Conservation (phyloP, 2,113 vertebrate species). For the Colinus virginianus region DNA sequence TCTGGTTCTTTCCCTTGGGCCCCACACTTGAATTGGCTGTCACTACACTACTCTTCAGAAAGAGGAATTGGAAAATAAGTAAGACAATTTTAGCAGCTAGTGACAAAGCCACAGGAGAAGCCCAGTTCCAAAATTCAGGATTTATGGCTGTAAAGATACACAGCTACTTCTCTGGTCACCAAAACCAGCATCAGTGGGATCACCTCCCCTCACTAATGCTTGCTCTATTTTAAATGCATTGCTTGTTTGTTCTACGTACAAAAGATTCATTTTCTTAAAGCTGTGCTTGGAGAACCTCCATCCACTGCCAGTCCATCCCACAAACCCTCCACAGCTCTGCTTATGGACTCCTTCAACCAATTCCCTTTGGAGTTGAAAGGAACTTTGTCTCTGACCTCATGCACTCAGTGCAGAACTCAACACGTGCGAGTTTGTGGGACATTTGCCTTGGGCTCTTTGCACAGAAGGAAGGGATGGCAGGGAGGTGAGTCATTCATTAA, state of each 20-base stretch:
- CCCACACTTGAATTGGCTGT: not conserved
- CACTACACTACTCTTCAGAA: not conserved
- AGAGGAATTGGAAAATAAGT: not conserved
- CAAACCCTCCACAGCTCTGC: not conserved
- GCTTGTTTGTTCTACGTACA: not conserved
- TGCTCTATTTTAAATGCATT: not conserved
- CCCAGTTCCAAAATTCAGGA: not conserved
- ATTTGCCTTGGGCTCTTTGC: not conserved
- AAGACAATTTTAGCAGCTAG: not conserved
- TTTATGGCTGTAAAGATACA: not conserved
- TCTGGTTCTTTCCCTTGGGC: not conserved
- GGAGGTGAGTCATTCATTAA: not conserved
- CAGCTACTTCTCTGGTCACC: not conserved
- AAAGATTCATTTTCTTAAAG: not conserved
- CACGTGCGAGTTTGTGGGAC: not conserved
- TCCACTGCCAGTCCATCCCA: not conserved
- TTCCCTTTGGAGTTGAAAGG: fast-evolving
- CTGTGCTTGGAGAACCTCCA: not conserved
- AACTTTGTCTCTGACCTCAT: not conserved
- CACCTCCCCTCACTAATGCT: not conserved
- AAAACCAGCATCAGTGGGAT: not conserved
- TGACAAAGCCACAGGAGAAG: not conserved
- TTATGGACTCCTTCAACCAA: not conserved
- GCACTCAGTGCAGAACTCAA: not conserved
- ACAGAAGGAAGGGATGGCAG: not conserved